A percentile compares a stretch with the other conserved stretches of the same genome.
Evolutionary conservation across 2,797 vertebrate species (phyloP).

Genomic region (Tamandua tetradactyla): DNA sequence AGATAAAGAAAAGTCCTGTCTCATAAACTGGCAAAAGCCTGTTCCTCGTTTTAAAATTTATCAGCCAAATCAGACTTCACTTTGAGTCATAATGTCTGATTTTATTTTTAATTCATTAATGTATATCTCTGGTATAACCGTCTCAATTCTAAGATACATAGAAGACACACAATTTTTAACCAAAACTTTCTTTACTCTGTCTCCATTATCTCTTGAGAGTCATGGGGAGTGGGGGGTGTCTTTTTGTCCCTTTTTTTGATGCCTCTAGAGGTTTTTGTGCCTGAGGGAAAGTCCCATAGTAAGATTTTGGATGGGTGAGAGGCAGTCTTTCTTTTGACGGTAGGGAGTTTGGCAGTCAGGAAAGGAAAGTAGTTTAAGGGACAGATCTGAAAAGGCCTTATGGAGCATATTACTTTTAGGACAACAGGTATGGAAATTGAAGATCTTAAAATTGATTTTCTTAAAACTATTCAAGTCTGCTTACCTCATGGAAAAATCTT

Average conservation of each 20-base stretch:
- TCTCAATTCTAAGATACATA: neutral
- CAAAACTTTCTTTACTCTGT: neutral
- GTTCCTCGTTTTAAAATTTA: slow-evolving; percentile 7
- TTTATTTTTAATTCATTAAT: slow-evolving; percentile 11
- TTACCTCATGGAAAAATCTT: neutral
- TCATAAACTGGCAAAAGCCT: slow-evolving; percentile 18
- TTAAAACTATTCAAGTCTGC: neutral
- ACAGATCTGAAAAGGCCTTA: neutral
- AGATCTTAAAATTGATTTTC: neutral
- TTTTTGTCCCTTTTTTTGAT: neutral
- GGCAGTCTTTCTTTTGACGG: neutral
- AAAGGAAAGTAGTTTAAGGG: neutral
- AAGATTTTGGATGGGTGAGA: neutral
- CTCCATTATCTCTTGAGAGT: neutral
- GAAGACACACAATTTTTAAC: neutral
- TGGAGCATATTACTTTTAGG: neutral
- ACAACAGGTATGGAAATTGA: neutral
- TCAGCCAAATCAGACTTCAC: slow-evolving; percentile 9
- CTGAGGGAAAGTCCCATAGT: neutral
- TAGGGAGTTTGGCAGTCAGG: neutral
- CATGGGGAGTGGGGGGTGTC: neutral
- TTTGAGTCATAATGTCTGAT: neutral
- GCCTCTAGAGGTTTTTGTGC: neutral
- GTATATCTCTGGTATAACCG: neutral
- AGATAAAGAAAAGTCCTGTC: neutral